phyloP scores from a whole-genome alignment of 2,888 invertebrate genomes.

The Eumerus sabulonum region DNA sequence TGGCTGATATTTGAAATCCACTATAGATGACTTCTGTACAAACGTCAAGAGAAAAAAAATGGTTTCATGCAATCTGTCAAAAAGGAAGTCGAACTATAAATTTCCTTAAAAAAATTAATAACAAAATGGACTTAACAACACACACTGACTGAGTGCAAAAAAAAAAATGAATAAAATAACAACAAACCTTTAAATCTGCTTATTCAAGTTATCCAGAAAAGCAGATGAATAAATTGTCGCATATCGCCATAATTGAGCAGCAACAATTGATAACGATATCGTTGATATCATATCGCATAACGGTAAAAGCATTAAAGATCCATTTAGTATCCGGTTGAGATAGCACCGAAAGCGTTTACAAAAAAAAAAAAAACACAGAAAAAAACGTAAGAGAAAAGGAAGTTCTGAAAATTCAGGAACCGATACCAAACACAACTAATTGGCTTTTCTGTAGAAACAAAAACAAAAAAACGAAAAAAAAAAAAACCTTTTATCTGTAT shows the following conservation, averaged over 20 bases:
- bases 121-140: constrained; percentile 15
- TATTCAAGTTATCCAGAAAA: constrained; percentile 16
- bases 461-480: too few relatives aligned
- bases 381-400: too few relatives aligned
- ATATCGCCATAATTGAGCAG: constrained; percentile 27
- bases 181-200: constrained; percentile 65
- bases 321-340: constrained; percentile 58
- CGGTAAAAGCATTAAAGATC: constrained; percentile 61
- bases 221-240: constrained; percentile 22
- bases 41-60: too few relatives aligned
- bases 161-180: constrained; percentile 8
- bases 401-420: too few relatives aligned
- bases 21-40: too few relatives aligned
- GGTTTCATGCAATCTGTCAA: too few relatives aligned
- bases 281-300: constrained; percentile 15
- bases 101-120: too few relatives aligned
- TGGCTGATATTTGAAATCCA: too few relatives aligned
- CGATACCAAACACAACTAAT: too few relatives aligned
- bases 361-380: constrained; percentile 27
- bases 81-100: too few relatives aligned
- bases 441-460: too few relatives aligned
- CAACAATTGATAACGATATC: constrained; percentile 9
- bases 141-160: not conserved
- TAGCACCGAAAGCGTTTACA: constrained; percentile 56
- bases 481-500: too few relatives aligned